Percentiles rank a stretch among this genome's conserved stretches.
phyloP scores from a whole-genome alignment of 2,113 vertebrate species.

The Nyctibius bracteatus region DNA sequence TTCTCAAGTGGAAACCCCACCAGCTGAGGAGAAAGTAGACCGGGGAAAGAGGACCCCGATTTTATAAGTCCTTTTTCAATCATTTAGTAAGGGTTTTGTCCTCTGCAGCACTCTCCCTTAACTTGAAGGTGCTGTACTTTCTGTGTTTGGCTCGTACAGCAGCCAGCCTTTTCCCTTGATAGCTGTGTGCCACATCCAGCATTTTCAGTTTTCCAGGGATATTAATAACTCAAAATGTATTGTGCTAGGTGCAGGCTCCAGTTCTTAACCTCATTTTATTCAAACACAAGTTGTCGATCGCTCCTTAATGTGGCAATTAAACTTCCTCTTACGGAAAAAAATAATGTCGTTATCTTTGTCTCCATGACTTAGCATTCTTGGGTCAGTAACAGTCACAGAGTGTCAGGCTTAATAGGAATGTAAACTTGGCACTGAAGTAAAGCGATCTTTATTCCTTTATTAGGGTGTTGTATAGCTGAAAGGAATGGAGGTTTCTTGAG shows the following conservation, averaged over 20 bases:
- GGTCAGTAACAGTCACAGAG: neutral
- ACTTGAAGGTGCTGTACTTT: neutral
- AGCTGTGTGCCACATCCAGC: constrained; percentile 7
- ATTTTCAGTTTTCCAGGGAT: neutral
- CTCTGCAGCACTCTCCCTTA: neutral
- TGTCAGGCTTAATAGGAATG: neutral
- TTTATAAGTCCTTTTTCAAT: fast-evolving
- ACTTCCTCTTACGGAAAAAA: neutral
- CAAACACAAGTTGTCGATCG: fast-evolving
- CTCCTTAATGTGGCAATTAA: neutral
- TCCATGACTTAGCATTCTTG: neutral
- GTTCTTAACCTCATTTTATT: neutral
- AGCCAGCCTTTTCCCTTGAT: neutral
- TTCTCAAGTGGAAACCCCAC: fast-evolving
- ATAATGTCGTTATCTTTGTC: neutral
- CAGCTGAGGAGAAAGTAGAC: neutral
- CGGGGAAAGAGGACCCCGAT: neutral
- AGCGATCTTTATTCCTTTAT: neutral
- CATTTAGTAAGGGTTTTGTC: neutral
- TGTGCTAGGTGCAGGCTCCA: neutral
- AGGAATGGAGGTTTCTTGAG: neutral
- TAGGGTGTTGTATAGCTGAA: neutral
- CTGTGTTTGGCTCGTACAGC: neutral
- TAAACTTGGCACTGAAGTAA: neutral
- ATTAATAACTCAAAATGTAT: neutral